Evolutionary conservation across 2,113 vertebrate genomes (phyloP).

Genomic region (Labeo catla): DNA sequence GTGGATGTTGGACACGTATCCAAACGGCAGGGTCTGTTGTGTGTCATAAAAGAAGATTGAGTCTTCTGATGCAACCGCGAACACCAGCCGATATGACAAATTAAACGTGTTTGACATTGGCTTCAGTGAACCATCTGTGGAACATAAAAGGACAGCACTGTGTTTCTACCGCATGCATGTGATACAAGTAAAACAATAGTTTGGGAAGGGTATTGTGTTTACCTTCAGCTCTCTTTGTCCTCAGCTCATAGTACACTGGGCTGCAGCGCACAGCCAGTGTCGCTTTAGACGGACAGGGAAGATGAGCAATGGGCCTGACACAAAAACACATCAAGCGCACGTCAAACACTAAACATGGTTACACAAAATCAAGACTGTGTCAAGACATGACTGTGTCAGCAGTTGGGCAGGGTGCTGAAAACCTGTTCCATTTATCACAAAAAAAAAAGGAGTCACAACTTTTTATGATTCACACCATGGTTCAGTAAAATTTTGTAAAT

Average conservation of each 20-base stretch:
- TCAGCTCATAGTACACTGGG: constrained; percentile 90
- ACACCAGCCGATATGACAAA: constrained; percentile 92
- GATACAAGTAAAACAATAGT: neutral
- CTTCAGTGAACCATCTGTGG: constrained; percentile 72
- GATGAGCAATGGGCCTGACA: constrained; percentile 88
- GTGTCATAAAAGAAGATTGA: constrained; percentile 93
- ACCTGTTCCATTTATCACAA: too few species aligned
- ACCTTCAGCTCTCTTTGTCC: constrained; percentile 78
- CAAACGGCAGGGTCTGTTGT: constrained; percentile 90
- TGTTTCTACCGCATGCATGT: neutral
- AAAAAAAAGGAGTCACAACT: too few species aligned
- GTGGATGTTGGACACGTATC: constrained; percentile 93
- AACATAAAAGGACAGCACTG: neutral
- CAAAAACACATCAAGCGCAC: constrained; percentile 24
- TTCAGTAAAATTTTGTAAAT: neutral
- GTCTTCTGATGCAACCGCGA: constrained; percentile 96
- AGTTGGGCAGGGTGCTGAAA: neutral
- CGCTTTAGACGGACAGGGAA: constrained; percentile 91
- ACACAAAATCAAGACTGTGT: neutral
- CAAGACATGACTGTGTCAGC: neutral
- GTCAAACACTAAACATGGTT: neutral
- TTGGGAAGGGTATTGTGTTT: constrained; percentile 4
- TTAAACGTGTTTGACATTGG: constrained; percentile 71
- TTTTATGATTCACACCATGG: neutral
- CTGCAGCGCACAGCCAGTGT: constrained; percentile 97